Percentiles rank a stretch among this genome's conserved stretches.
phyloP scores from a whole-genome alignment of 2,888 invertebrate species.

The Pantelozetes paolii region DNA sequence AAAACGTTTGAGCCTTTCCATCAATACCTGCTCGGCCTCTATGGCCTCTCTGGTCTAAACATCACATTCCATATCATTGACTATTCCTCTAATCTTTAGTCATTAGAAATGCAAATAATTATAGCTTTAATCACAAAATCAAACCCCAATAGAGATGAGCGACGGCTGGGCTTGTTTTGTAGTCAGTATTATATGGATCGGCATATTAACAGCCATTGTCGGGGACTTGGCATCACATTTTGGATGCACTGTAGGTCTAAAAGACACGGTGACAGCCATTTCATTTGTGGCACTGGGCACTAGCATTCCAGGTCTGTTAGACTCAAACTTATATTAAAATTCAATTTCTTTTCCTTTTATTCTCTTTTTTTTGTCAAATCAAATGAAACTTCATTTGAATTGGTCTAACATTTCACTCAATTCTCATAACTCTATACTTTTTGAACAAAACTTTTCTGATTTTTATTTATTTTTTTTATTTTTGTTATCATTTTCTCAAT shows the following conservation, averaged over 20 bases:
- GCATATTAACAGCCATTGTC: constrained; percentile 89
- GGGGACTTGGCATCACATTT: constrained; percentile 96
- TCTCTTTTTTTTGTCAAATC: too few relatives aligned
- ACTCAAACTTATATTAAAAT: background rate
- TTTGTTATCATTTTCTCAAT: too few relatives aligned
- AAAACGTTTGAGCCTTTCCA: too few relatives aligned
- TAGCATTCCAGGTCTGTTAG: constrained; percentile 73
- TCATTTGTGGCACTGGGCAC: constrained; percentile 97
- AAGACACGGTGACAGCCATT: constrained; percentile 95
- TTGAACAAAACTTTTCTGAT: too few relatives aligned
- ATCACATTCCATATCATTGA: background rate
- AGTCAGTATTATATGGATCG: constrained; percentile 85
- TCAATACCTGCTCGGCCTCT: too few relatives aligned
- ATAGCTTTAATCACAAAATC: background rate
- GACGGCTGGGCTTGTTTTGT: constrained; percentile 91
- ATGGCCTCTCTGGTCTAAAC: background rate
- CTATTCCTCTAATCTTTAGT: background rate
- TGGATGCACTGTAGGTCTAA: constrained; percentile 92
- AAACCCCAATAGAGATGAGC: background rate
- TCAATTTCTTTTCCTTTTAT: background rate
- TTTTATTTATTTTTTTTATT: too few relatives aligned
- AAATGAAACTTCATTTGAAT: too few relatives aligned
- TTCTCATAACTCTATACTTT: too few relatives aligned
- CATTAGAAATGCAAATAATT: background rate
- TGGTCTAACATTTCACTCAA: too few relatives aligned